phyloP scores from a whole-genome alignment of 2,797 vertebrate species.

The Megaceryle alcyon region DNA sequence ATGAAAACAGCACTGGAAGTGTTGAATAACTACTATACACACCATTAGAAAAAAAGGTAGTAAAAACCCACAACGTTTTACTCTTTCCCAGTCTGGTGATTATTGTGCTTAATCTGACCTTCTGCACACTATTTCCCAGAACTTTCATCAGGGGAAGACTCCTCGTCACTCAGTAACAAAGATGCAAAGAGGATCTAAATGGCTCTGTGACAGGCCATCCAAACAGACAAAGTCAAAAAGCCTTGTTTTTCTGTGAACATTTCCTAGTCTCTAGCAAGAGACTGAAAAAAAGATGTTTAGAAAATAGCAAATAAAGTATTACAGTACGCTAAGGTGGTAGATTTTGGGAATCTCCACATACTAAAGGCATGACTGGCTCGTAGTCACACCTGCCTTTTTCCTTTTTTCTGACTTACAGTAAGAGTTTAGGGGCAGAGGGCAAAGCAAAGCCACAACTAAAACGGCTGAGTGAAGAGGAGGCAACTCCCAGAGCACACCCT shows the following conservation, averaged over 20 bases:
- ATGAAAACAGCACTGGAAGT: not conserved
- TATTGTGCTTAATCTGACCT: not conserved
- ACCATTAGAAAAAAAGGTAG: not conserved
- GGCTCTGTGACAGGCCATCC: not conserved
- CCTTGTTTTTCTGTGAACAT: not conserved
- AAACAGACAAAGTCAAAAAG: not conserved
- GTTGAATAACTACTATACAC: not conserved
- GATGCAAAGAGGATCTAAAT: not conserved
- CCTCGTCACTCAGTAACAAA: not conserved
- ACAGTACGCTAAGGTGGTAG: fast-evolving
- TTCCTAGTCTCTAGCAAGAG: not conserved
- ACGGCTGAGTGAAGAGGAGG: not conserved
- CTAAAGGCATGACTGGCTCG: not conserved
- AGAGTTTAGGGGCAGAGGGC: not conserved
- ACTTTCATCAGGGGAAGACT: not conserved
- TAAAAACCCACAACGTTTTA: not conserved
- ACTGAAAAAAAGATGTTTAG: not conserved
- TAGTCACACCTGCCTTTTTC: not conserved
- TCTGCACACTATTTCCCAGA: not conserved
- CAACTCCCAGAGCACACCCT: not conserved
- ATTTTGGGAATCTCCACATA: not conserved
- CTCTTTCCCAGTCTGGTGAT: not conserved
- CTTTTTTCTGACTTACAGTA: too few relatives aligned
- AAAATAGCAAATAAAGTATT: not conserved
- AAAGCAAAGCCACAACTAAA: not conserved